A percentile compares a stretch with the other conserved stretches of the same genome.
Conservation (phyloP, 2,888 invertebrate species). For the Temnothorax rugatulus region DNA sequence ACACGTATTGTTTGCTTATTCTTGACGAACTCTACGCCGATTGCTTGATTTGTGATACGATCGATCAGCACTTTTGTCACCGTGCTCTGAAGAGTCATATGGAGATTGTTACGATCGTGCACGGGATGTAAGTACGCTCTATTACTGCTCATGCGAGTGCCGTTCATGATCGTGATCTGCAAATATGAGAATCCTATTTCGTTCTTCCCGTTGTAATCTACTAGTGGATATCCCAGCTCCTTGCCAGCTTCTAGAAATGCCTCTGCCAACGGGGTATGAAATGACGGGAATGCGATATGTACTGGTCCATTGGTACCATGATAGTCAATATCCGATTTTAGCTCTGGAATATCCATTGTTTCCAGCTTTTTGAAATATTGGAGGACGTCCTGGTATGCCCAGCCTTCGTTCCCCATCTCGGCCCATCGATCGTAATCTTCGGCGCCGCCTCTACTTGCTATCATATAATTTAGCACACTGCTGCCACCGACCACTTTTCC, state of each 20-base stretch:
- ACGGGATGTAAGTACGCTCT: constrained; percentile 90
- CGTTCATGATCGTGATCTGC: constrained; percentile 90
- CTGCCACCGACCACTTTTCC: constrained; percentile 95
- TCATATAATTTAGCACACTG: constrained; percentile 93
- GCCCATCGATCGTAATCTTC: constrained; percentile 93
- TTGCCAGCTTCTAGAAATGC: constrained; percentile 89
- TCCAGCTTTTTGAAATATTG: constrained; percentile 94
- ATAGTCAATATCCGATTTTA: constrained; percentile 85
- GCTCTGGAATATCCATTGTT: constrained; percentile 88
- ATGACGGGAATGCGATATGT: constrained; percentile 87
- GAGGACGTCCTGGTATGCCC: constrained; percentile 91
- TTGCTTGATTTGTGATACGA: constrained; percentile 87
- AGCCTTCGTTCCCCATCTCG: constrained; percentile 90
- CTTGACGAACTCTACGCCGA: constrained; percentile 89
- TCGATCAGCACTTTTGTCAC: constrained; percentile 89
- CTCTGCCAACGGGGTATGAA: constrained; percentile 88
- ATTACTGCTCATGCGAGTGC: constrained; percentile 90
- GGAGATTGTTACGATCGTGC: constrained; percentile 88
- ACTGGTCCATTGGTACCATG: constrained; percentile 88
- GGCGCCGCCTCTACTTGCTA: constrained; percentile 91
- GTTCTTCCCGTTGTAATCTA: constrained; percentile 88
- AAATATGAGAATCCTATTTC: constrained; percentile 89
- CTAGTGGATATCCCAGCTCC: constrained; percentile 88
- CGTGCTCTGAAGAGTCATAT: constrained; percentile 88
- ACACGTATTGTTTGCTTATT: constrained; percentile 85